A percentile compares a stretch with the other conserved stretches of the same genome.
Conservation (phyloP, 1,140 invertebrate species). For the Drosophila persimilis region DNA sequence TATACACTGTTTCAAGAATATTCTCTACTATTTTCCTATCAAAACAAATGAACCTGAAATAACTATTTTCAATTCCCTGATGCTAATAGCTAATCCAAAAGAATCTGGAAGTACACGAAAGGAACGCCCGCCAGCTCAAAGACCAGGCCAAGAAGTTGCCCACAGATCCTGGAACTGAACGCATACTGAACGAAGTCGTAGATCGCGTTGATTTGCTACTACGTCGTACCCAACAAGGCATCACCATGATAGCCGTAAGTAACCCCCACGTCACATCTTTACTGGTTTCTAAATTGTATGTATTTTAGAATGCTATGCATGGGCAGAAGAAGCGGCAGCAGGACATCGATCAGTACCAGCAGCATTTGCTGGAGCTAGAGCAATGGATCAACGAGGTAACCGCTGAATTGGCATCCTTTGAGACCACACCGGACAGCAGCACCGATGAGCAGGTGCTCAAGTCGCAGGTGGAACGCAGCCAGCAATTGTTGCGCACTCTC, state of each 20-base stretch:
- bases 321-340: conserved; percentile 84
- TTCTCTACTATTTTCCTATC: neutral
- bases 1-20: neutral
- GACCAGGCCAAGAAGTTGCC: conserved; percentile 63
- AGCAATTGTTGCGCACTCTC: conserved; percentile 68
- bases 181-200: conserved; percentile 70
- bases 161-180: conserved; percentile 72
- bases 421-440: conserved; percentile 65
- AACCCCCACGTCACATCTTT: no score
- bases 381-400: conserved; percentile 85
- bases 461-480: conserved; percentile 69
- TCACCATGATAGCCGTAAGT: conserved; percentile 80
- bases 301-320: conserved; percentile 84
- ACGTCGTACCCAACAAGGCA: conserved; percentile 77
- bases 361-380: conserved; percentile 86
- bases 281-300: neutral
- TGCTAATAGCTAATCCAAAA: conserved; percentile 73
- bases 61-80: conserved; percentile 8
- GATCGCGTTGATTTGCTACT: conserved; percentile 78
- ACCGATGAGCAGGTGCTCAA: conserved; percentile 72
- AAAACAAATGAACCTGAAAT: conserved; percentile 20
- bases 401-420: conserved; percentile 64
- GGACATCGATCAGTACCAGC: conserved; percentile 86
- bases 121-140: conserved; percentile 65
- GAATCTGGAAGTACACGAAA: conserved; percentile 78